Conservation (phyloP, 1,140 invertebrate genomes). For the Leptinotarsa defecta region DNA sequence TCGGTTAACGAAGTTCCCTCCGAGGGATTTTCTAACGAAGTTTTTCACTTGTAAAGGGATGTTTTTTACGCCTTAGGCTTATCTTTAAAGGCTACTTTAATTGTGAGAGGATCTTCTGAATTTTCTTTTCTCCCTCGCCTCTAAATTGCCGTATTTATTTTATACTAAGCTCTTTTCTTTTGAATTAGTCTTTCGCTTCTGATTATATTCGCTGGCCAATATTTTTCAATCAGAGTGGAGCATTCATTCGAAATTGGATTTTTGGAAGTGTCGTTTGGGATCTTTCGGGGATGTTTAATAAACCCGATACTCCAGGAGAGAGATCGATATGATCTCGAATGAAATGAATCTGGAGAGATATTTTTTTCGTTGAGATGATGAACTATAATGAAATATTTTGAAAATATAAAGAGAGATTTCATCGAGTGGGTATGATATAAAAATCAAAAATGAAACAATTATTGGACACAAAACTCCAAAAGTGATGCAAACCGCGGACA, state of each 20-base stretch:
- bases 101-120: conserved; percentile 50
- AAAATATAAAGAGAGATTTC: too few species aligned
- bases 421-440: too few species aligned
- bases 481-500: too few species aligned
- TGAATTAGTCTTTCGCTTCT: conserved; percentile 35
- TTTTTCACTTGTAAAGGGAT: conserved; percentile 49
- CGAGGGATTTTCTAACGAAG: conserved; percentile 47
- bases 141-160: conserved; percentile 40
- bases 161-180: conserved; percentile 36
- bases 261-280: conserved; percentile 22
- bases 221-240: conserved; percentile 34
- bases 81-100: conserved; percentile 57
- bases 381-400: background rate
- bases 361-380: background rate
- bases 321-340: background rate
- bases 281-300: conserved; percentile 21
- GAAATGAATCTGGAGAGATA: background rate
- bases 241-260: conserved; percentile 29
- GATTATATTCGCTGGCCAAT: conserved; percentile 29
- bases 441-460: too few species aligned
- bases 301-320: background rate
- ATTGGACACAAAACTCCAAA: too few species aligned
- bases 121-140: conserved; percentile 34
- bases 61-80: conserved; percentile 54
- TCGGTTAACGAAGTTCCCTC: conserved; percentile 49